Percentiles rank a stretch among this genome's conserved stretches.
These are phyloP conservation scores for Forbesichthys agassizii DNA, from an alignment of 2,113 vertebrate genomes.

Conservation along the genomic window DNA sequence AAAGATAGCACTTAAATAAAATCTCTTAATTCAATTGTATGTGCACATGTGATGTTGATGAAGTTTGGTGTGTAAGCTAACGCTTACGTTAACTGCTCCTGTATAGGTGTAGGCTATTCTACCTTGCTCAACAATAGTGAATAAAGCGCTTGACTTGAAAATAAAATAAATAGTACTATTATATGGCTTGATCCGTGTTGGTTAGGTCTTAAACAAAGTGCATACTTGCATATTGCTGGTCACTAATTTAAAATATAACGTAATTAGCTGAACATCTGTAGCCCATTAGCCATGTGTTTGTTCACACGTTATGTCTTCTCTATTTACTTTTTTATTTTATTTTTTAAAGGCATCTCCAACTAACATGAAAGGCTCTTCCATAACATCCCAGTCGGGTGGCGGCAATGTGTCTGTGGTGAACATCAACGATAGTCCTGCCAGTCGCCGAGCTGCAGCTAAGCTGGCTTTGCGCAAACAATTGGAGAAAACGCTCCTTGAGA, in stretches of 20 bases:
- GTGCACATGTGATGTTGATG: neutral
- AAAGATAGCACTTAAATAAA: neutral
- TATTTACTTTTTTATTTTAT: constrained; percentile 1
- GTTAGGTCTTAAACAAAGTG: no score
- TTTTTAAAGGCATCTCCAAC: constrained; percentile 78
- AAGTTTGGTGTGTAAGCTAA: no score
- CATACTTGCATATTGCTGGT: no score
- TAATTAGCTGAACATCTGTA: no score
- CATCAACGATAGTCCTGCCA: constrained; percentile 84
- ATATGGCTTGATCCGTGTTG: no score
- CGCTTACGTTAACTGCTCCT: no score
- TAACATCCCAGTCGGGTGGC: constrained; percentile 65
- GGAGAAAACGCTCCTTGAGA: constrained; percentile 95
- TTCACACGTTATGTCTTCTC: neutral
- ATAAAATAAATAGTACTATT: no score
- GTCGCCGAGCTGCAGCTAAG: constrained; percentile 91
- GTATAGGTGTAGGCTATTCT: no score
- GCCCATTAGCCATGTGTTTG: neutral
- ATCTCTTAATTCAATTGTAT: no score
- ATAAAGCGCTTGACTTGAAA: no score
- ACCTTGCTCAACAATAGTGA: no score
- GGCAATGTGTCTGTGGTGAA: constrained; percentile 66
- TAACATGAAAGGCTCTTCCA: constrained; percentile 81
- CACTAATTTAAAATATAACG: no score
- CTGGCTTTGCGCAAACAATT: constrained; percentile 93